Percentiles rank a stretch among this genome's conserved stretches.
phyloP scores from a whole-genome alignment of 2,888 invertebrate genomes.

The Erannis defoliaria region DNA sequence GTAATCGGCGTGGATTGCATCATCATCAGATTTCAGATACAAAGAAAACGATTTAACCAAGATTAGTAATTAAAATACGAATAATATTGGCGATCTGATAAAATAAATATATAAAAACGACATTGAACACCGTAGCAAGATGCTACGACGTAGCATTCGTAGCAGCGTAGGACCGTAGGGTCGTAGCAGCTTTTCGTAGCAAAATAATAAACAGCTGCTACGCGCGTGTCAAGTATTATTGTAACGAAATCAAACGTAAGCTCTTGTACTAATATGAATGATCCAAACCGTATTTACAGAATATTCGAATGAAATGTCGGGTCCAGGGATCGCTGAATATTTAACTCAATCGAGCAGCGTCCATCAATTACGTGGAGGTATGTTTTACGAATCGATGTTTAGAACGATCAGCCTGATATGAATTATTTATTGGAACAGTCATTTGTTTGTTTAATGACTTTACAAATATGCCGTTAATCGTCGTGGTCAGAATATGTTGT shows the following conservation, averaged over 20 bases:
- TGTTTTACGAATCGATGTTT: slow-evolving; percentile 43
- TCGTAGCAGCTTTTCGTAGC: slow-evolving; percentile 3
- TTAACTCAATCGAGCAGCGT: slow-evolving; percentile 47
- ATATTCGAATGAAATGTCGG: slow-evolving; percentile 41
- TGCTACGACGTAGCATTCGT: not conserved
- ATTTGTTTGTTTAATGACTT: slow-evolving; percentile 41
- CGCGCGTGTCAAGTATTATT: not conserved
- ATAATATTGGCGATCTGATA: no score
- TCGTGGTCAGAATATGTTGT: slow-evolving; percentile 3
- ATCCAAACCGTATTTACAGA: slow-evolving; percentile 42
- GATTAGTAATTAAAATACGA: no score
- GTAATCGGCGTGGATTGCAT: no score
- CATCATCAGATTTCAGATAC: no score
- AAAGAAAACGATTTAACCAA: no score
- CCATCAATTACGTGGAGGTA: slow-evolving; percentile 45
- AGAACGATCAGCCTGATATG: slow-evolving; percentile 44
- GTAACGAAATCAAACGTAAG: not conserved
- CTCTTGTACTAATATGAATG: slow-evolving; percentile 10
- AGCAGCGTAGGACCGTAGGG: slow-evolving; percentile 2
- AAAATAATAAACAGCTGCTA: not conserved
- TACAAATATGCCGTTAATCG: slow-evolving; percentile 26
- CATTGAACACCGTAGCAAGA: not conserved
- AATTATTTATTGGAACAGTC: slow-evolving; percentile 43
- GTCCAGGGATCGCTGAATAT: slow-evolving; percentile 47
- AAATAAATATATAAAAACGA: no score